phyloP scores from a whole-genome alignment of 2,888 invertebrate genomes.

The Keiferia lycopersicella region DNA sequence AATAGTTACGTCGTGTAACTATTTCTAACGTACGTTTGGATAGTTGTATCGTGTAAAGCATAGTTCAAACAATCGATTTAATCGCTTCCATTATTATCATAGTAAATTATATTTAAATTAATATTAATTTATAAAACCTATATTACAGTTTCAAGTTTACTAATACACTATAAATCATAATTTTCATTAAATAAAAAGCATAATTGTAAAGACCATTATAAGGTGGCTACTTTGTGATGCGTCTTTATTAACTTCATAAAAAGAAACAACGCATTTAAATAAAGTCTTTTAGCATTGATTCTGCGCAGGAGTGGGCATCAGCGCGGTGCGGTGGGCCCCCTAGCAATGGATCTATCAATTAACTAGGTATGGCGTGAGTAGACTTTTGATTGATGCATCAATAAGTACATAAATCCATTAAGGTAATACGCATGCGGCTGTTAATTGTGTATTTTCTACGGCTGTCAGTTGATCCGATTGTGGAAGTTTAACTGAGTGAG shows the following conservation, averaged over 20 bases:
- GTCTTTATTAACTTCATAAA: neutral
- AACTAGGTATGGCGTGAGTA: slow-evolving; percentile 52
- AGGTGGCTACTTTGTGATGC: neutral
- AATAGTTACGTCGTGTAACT: no score
- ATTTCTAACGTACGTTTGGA: no score
- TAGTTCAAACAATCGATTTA: no score
- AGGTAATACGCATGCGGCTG: slow-evolving; percentile 65
- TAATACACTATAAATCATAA: no score
- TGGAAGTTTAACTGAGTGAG: slow-evolving; percentile 26
- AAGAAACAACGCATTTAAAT: slow-evolving; percentile 43
- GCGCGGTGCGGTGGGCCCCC: slow-evolving; percentile 26
- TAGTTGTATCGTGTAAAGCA: no score
- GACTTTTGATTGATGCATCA: slow-evolving; percentile 77
- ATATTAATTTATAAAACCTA: no score
- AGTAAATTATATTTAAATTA: no score
- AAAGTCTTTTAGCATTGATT: slow-evolving; percentile 43
- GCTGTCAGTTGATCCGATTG: slow-evolving; percentile 49
- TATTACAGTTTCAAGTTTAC: no score
- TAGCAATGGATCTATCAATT: slow-evolving; percentile 71
- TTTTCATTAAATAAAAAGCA: no score
- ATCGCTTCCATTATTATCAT: no score
- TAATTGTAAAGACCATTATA: neutral
- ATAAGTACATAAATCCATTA: slow-evolving; percentile 79
- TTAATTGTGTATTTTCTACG: slow-evolving; percentile 74
- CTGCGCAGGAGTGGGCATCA: slow-evolving; percentile 32